Evolutionary conservation across 2,113 vertebrate species (phyloP), one percentile per base, ranked within the genome.

Genomic region (Saccopteryx leptura): DNA sequence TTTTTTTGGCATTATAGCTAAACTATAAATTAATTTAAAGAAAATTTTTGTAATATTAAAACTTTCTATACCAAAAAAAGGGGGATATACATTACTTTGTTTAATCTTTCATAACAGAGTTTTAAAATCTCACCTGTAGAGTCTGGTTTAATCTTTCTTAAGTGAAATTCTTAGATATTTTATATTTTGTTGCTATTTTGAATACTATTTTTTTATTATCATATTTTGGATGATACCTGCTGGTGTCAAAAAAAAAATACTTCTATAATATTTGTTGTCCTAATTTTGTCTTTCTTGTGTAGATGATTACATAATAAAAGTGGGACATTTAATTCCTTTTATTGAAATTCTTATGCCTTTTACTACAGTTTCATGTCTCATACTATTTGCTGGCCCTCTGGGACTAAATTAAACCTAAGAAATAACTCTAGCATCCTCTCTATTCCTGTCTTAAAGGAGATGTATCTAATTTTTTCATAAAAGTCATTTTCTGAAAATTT

Each of bases 21-120:
- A 78, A 54, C n/a, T 78, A 5, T 31, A 78, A 54, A 78, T 54
- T 54, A 78, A 46, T 65, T 58, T 48, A 18, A 26, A 93, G 12
- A 39, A 74, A 54, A 81, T 5, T n/a, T 74, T 88, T 60, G 58
- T 74, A 81, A 54, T 74, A 66, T 82, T 94, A 82, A 94, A 88
- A 56, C 26, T 88, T 88, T n/a, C 24, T 1, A 48, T 10, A 46
- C 13, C 39, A 39, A 39, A 31, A 72, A 88, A 26, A 54, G 54
- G 19, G 13, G 10, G n/a, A 19, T 48, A 65, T 63, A 33, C 56
- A 31, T 68, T 23, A 88, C 58, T 82, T 74, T 74, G 48, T 52
- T 78, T 81, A 91, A 4, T 66, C 21, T 88, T 56, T 14, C 26
- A 88, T 88, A 80, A 31, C 14, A 63, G 8, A 39, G 4, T 74